These are phyloP conservation scores for Orcinus orca DNA, from an alignment of 2,113 vertebrate species.

Conservation along the genomic window DNA sequence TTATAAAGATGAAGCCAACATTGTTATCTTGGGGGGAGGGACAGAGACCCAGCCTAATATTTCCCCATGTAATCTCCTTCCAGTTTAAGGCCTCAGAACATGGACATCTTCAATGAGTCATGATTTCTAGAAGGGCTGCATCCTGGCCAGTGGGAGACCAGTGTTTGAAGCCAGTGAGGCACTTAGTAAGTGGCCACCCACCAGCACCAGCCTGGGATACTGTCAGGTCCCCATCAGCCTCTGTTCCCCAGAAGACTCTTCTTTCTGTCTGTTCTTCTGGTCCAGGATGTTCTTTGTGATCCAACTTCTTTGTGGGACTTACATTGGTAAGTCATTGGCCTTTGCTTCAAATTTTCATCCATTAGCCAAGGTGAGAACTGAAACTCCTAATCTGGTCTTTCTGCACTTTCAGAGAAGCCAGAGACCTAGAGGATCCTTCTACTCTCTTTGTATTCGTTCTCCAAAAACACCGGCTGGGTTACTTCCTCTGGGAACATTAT, in stretches of 20 bases:
- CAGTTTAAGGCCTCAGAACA: neutral
- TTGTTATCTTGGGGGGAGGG: neutral
- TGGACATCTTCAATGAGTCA: neutral
- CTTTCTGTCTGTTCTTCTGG: neutral
- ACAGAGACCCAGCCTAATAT: neutral
- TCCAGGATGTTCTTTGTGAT: neutral
- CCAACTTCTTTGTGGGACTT: neutral
- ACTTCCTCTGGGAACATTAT: neutral
- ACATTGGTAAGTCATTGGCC: neutral
- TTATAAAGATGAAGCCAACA: neutral
- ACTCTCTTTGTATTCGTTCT: neutral
- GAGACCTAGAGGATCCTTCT: neutral
- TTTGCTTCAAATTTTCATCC: neutral
- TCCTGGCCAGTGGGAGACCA: neutral
- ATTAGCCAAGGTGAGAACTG: neutral
- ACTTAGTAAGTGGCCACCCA: neutral
- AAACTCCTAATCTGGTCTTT: neutral
- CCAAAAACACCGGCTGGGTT: neutral
- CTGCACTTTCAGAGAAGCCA: neutral
- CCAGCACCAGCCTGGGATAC: neutral
- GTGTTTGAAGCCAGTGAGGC: neutral
- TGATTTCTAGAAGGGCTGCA: neutral
- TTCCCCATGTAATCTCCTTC: neutral
- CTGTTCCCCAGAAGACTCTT: neutral
- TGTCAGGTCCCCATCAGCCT: neutral